These are phyloP conservation scores for Sympetrum striolatum DNA, from an alignment of 2,888 invertebrate genomes.

Conservation along the genomic window DNA sequence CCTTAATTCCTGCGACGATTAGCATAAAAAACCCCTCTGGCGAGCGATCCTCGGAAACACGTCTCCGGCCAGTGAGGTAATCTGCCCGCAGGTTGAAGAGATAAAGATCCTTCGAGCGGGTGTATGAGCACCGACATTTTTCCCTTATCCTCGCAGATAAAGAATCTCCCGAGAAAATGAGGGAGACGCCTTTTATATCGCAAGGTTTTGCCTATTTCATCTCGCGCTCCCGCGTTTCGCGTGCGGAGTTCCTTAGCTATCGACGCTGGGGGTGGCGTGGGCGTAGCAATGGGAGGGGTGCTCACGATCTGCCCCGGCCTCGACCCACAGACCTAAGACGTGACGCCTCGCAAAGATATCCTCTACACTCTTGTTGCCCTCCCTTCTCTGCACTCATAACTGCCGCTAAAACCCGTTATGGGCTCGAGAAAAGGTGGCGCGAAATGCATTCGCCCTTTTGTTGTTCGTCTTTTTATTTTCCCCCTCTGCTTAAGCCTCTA, in stretches of 20 bases:
- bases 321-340: slow-evolving; percentile 35
- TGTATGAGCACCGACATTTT: neutral
- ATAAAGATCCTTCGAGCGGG: neutral
- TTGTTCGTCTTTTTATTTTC: neutral
- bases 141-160: neutral
- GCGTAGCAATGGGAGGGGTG: neutral
- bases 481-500: neutral
- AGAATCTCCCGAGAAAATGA: neutral
- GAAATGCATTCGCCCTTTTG: neutral
- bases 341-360: neutral
- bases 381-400: neutral
- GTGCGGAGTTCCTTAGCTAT: too few species aligned
- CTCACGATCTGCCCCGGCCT: slow-evolving; percentile 38
- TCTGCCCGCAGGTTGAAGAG: neutral
- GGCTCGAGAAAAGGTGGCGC: neutral
- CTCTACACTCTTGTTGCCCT: neutral
- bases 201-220: neutral
- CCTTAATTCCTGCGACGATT: neutral
- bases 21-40: neutral
- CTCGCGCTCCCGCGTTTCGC: too few species aligned
- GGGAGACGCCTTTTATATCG: neutral
- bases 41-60: neutral
- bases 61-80: neutral
- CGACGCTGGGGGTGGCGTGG: neutral
- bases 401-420: neutral